Conservation (phyloP, 1,140 invertebrate species). For the Bombus consobrinus region DNA sequence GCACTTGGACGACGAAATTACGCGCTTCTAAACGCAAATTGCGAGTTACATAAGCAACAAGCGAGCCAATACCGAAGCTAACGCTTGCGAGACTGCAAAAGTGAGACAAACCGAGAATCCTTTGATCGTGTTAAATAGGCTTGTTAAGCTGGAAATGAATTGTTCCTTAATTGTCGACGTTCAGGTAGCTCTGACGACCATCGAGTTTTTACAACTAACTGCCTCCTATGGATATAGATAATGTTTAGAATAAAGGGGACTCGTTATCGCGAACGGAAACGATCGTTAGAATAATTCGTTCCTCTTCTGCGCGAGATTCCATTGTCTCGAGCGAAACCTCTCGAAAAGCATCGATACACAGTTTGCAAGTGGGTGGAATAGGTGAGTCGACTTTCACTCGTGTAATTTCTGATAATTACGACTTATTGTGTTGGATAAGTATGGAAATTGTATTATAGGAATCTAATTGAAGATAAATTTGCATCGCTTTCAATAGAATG, state of each 20-base stretch:
- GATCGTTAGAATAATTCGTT: not conserved
- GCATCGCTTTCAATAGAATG: not conserved
- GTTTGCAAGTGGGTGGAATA: not conserved
- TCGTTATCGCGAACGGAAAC: conserved; percentile 3
- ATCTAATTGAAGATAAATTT: too few species aligned
- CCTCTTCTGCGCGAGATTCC: not conserved
- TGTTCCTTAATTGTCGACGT: not conserved
- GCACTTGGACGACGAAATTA: conserved; percentile 26
- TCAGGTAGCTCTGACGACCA: too few species aligned
- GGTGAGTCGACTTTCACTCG: conserved; percentile 38
- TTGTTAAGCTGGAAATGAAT: not conserved
- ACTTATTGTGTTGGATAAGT: not conserved
- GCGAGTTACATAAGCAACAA: conserved; percentile 48
- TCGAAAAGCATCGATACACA: not conserved
- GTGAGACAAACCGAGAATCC: conserved; percentile 1
- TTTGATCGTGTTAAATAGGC: not conserved
- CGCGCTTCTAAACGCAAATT: conserved; percentile 51
- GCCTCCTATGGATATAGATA: not conserved
- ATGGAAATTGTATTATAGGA: too few species aligned
- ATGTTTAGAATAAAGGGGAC: not conserved
- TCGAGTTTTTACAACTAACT: too few species aligned
- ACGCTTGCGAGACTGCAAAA: conserved; percentile 24
- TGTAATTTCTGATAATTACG: not conserved
- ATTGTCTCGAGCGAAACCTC: not conserved
- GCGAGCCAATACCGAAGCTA: conserved; percentile 18